These are phyloP conservation scores for Rhizoglyphus robini DNA, from an alignment of 1,140 invertebrate species.

Conservation along the genomic window DNA sequence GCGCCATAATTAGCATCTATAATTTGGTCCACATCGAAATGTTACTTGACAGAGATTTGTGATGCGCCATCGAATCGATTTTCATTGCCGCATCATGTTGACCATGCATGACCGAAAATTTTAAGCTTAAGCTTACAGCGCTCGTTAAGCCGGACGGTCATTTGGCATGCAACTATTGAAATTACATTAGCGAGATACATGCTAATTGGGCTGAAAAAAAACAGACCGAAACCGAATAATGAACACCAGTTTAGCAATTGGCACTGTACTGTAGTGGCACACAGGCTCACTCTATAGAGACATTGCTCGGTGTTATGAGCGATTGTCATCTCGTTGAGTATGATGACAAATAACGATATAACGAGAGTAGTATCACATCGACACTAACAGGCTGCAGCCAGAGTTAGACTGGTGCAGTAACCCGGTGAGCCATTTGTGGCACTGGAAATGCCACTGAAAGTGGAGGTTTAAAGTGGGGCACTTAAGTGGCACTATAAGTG, in stretches of 20 bases:
- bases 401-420: not conserved
- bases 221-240: not conserved
- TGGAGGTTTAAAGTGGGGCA: too few species aligned
- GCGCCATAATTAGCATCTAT: not conserved
- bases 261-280: not conserved
- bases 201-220: not conserved
- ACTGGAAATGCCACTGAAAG: too few species aligned
- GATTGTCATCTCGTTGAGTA: not conserved
- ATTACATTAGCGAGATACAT: constrained; percentile 3
- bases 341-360: constrained; percentile 12
- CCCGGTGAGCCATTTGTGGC: too few species aligned
- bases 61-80: not conserved
- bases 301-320: not conserved
- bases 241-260: not conserved
- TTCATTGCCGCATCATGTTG: too few species aligned
- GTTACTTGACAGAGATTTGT: not conserved
- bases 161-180: too few species aligned
- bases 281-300: too few species aligned
- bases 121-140: too few species aligned
- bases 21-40: not conserved
- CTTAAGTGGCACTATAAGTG: too few species aligned
- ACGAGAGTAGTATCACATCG: not conserved
- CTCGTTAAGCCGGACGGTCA: too few species aligned
- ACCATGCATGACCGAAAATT: too few species aligned
- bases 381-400: not conserved